Evolutionary conservation across 2,888 invertebrate species (phyloP), one percentile per base, ranked within the genome.

Genomic region (Asteroscopus sphinx): DNA sequence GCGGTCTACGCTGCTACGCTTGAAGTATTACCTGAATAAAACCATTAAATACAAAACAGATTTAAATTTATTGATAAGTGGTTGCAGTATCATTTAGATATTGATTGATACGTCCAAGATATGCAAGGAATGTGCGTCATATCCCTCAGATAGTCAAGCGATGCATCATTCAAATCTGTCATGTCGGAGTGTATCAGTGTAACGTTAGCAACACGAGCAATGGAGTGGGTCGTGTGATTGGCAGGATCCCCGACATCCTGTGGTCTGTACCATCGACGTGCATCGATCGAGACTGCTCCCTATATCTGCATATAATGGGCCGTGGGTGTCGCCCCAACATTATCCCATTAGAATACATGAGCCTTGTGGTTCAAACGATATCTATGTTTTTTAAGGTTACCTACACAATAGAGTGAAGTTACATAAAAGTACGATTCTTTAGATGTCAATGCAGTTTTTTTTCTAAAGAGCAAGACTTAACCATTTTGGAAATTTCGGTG

Each of bases 221-320:
- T 32, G 26, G 49, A 52, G 44, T 46, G 49, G 54, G 53, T 57
- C 45, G 51, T 77, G 60, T 83, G 83, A 85, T 82, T 81, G 81
- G 79, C 79, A 75, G 74, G 80, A 78, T 81, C 77, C 80, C 64
- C 78, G 81, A 82, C 80, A 79, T 82, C 80, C 80, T 69, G 64
- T 68, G 36, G 68, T 28, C 8, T 30, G 63, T 33, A 36, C 32
- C 68, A 79, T 76, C 73, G 75, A 75, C 67, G 76, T 62, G 47
- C 62, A 54, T 49, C 45, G 64, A 77, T 77, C 75, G 60, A 68
- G 65, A 42, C 68, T 77, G 81, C 83, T 82, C 82, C 80, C 80
- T 81, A 82, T 83, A 88, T 90, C 90, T 92, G 88, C 91, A 92
- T 92, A 92, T 92, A 92, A 91, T 91, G 83, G 90, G 47, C 63